Evolutionary conservation across 2,888 invertebrate species (phyloP), one percentile per base, ranked within the genome.

Genomic region (Lycophotia porphyrea): DNA sequence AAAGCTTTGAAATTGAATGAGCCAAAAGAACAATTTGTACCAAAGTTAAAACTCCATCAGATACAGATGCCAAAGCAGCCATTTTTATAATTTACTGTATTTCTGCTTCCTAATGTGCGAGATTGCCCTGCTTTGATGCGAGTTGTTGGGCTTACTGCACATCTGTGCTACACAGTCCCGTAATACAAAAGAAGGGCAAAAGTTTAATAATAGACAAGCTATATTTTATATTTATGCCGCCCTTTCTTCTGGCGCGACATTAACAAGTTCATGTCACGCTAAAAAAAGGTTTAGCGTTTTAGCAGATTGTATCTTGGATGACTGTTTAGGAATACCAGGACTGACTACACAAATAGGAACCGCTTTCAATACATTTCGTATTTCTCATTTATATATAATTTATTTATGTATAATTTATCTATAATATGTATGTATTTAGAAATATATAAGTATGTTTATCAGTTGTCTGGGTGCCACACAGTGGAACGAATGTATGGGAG

Each of bases 91-190:
- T 81, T 70, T 65, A 69, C 34, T 55, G n/a, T 70, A 52, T 58
- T 71, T 66, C 58, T 66, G 49, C 44, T 70, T 67, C 42, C 42
- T 58, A 63, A 76, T 81, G 42, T 63, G 18, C 44, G 21, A 66
- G 71, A 76, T 76, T 81, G 47, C 65, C 47, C 61, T 36, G 55
- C 55, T 76, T 81, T 67, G 36, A 73, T 73, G 61, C 69, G 44
- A 81, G 61, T 76, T 72, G 69, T 76, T 70, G 61, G n/a, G 42
- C 60, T 81, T 34, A 42, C 47, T 67, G 72, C 55, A 76, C 81
- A 72, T 63, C 69, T 76, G 81, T 69, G 69, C 49, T 66, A 58
- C 27, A 69, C 36, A 68, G 76, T 58, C 44, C 39, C 9, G 24
- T 66, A 31, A 52, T 52, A 69, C 44, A 52, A 69, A 69, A 61